Evolutionary conservation across 1,140 invertebrate genomes (phyloP).

Genomic region (Saccostrea glomerata): DNA sequence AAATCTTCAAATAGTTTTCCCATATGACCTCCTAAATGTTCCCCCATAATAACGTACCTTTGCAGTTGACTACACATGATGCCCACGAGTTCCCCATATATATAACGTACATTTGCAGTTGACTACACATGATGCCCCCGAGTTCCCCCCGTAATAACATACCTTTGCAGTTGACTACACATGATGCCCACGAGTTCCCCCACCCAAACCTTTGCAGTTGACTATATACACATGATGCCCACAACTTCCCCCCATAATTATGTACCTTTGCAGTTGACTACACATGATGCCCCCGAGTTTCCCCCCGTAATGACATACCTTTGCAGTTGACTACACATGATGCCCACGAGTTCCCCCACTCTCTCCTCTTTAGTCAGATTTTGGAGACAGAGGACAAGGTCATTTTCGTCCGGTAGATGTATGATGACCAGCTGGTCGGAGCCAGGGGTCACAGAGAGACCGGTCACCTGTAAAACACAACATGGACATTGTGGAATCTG

Average conservation of each 20-base stretch:
- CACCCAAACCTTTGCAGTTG: slow-evolving; percentile 80
- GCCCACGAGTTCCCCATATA: slow-evolving; percentile 91
- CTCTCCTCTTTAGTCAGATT: slow-evolving; percentile 80
- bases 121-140: slow-evolving; percentile 85
- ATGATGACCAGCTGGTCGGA: slow-evolving; percentile 93
- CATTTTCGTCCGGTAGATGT: slow-evolving; percentile 92
- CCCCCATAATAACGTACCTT: slow-evolving; percentile 26
- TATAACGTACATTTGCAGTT: slow-evolving; percentile 45
- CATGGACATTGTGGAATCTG: background rate
- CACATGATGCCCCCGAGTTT: slow-evolving; percentile 91
- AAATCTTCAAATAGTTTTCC: too few species aligned
- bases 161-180: slow-evolving; percentile 55
- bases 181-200: slow-evolving; percentile 94
- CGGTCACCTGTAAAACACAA: slow-evolving; percentile 83
- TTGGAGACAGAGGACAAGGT: slow-evolving; percentile 90
- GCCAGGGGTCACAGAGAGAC: slow-evolving; percentile 89
- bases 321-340: slow-evolving; percentile 80
- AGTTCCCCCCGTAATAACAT: slow-evolving; percentile 85
- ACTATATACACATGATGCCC: slow-evolving; percentile 85
- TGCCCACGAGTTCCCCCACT: slow-evolving; percentile 92
- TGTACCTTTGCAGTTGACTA: slow-evolving; percentile 77
- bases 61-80: slow-evolving; percentile 80
- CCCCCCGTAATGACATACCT: slow-evolving; percentile 73
- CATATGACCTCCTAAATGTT: too few species aligned
- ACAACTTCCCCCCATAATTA: slow-evolving; percentile 89